These are phyloP conservation scores for Propithecus coquereli DNA, from an alignment of 2,113 vertebrate genomes.

Conservation along the genomic window DNA sequence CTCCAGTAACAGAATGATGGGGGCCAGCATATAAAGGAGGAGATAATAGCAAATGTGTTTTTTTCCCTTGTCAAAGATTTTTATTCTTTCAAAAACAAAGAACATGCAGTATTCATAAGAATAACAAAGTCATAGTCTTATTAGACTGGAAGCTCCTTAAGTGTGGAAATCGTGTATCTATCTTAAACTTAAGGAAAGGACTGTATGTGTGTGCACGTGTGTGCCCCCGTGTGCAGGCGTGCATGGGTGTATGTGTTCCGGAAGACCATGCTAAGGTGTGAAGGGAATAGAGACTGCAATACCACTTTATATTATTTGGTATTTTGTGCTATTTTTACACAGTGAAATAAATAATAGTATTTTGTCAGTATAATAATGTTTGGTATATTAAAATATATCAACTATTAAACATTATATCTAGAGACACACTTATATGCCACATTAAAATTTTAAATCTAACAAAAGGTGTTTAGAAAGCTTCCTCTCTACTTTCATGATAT, in stretches of 20 bases:
- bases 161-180: not conserved
- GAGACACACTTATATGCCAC: not conserved
- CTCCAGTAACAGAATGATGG: not conserved
- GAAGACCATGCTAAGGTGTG: not conserved
- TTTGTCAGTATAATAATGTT: not conserved
- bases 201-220: not conserved
- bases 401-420: not conserved
- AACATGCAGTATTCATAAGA: not conserved
- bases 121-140: not conserved
- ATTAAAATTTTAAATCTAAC: not conserved
- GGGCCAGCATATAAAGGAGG: not conserved
- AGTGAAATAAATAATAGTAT: not conserved
- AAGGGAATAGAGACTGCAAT: not conserved
- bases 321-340: not conserved
- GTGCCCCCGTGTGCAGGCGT: not conserved
- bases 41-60: not conserved
- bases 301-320: not conserved
- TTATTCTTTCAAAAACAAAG: not conserved
- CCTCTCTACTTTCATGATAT: not conserved
- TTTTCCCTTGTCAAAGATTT: not conserved
- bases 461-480: constrained; percentile 21
- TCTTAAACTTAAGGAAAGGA: not conserved
- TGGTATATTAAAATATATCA: not conserved
- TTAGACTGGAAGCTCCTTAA: not conserved
- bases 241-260: not conserved